phyloP scores from a whole-genome alignment of 2,888 invertebrate species.

The Arge pagana region DNA sequence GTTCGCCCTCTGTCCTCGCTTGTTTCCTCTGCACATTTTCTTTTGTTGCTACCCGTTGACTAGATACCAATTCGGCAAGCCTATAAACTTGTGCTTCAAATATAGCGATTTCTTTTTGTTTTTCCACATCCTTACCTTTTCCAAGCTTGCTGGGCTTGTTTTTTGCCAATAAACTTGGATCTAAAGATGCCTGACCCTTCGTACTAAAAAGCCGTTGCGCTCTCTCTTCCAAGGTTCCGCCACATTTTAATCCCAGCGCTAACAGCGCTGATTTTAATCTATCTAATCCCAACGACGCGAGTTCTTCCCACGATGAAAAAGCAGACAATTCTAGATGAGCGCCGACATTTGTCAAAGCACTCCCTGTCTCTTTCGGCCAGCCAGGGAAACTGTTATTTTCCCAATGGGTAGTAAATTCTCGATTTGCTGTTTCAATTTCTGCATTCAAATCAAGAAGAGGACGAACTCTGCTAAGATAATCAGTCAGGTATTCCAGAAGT shows the following conservation, averaged over 20 bases:
- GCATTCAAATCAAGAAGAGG: conserved; percentile 82
- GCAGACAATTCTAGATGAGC: conserved; percentile 98
- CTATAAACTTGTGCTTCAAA: conserved; percentile 90
- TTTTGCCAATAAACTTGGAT: conserved; percentile 90
- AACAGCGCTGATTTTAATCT: conserved; percentile 95
- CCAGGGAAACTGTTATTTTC: conserved; percentile 88
- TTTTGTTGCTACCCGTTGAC: conserved; percentile 88
- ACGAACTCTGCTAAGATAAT: conserved; percentile 81
- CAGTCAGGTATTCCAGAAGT: conserved; percentile 83
- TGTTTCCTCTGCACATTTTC: conserved; percentile 99
- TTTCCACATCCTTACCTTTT: conserved; percentile 66
- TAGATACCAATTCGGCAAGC: conserved; percentile 81
- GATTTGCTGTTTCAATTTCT: conserved; percentile 77
- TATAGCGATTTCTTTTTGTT: conserved; percentile 85
- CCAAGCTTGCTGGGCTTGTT: conserved; percentile 76
- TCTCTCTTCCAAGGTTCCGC: conserved; percentile 96
- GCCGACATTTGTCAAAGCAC: conserved; percentile 90
- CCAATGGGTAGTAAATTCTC: conserved; percentile 87
- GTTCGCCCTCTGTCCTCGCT: conserved; percentile 91
- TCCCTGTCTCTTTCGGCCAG: conserved; percentile 96
- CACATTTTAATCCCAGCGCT: conserved; percentile 97
- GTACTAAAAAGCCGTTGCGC: conserved; percentile 95
- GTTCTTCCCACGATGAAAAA: conserved; percentile 95
- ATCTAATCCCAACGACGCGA: conserved; percentile 95
- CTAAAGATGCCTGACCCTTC: conserved; percentile 91